Evolutionary conservation across 2,888 invertebrate species (phyloP), one percentile per base, ranked within the genome.

Genomic region (Tenthredo livida): DNA sequence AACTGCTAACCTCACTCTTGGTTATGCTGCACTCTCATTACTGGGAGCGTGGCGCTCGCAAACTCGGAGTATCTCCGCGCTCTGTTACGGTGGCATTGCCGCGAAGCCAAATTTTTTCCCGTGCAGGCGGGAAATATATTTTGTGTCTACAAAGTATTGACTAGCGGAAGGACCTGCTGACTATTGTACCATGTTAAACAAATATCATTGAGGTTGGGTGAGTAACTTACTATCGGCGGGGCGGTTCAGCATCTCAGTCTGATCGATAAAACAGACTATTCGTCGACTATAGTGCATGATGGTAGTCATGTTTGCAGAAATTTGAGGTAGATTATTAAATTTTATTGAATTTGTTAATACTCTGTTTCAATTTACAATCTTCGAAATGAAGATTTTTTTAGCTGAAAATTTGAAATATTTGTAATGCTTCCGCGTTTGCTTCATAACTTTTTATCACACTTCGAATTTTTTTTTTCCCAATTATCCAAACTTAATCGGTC

Each of bases 61-160:
- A n/a, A n/a, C n/a, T n/a, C n/a, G n/a, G n/a, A n/a, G n/a, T n/a
- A n/a, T n/a, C n/a, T n/a, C n/a, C n/a, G n/a, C n/a, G n/a, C n/a
- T n/a, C n/a, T n/a, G n/a, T n/a, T n/a, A n/a, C n/a, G n/a, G n/a
- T n/a, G n/a, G n/a, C n/a, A n/a, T n/a, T n/a, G n/a, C n/a, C n/a
- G n/a, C n/a, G n/a, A n/a, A n/a, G n/a, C n/a, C n/a, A n/a, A n/a
- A n/a, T n/a, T n/a, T n/a, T n/a, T n/a, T n/a, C n/a, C n/a, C n/a
- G n/a, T n/a, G n/a, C 29, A 67, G 67, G 67, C 67, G 67, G 67
- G 67, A 67, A 67, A 67, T 33, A 67, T 67, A 67, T 67, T 67
- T 67, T 67, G n/a, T n/a, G n/a, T n/a, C n/a, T n/a, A n/a, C n/a
- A n/a, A n/a, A n/a, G n/a, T n/a, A n/a, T n/a, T n/a, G 67, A 67